Base-by-base conservation (phyloP, 2,888 invertebrate species). In the Leptopilina syphax region DNA sequence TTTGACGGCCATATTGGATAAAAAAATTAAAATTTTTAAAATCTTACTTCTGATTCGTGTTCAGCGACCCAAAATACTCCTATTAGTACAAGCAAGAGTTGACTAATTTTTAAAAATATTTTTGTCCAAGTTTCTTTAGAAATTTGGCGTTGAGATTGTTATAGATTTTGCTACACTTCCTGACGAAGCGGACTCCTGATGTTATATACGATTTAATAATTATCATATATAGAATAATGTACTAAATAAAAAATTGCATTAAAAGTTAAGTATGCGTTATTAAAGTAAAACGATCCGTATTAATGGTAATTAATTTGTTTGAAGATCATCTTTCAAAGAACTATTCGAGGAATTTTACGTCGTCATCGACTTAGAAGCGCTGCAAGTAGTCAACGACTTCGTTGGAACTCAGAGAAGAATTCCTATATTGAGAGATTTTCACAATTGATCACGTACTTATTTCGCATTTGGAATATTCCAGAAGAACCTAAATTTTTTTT, bases 401-500 rank as follows among this genome's bases (percentile, higher is more conserved):
- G 60, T 67, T 80, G 84, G 86, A 87, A 86, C 83, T 87, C 84
- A 76, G 68, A 82, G 81, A 89, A 87, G 89, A 89, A 90, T 90
- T 90, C 83, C 87, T 84, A 89, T 89, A 89, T 89, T 85, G 86
- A 83, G 68, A 82, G 81, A 86, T 86, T 88, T 86, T 85, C 83
- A 79, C 83, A 85, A 87, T 87, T 85, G 84, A 86, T 86, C 85
- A 83, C 85, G 84, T 85, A 85, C 86, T 87, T 86, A 87, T 85
- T 85, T 80, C 83, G 76, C 78, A 76, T 65, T 78, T 73, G 76
- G 79, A 80, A 80, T 82, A 79, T 81, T 63, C 78, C 68, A 65
- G 50, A 73, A 70, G 79, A 81, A 65, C 70, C 67, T 78, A 77
- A 76, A 79, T 79, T 65, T 79, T 18, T 77, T 73, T 66, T 78